A percentile compares a stretch with the other conserved stretches of the same genome.
phyloP scores from a whole-genome alignment of 2,888 invertebrate genomes.

The Tachina grossa region DNA sequence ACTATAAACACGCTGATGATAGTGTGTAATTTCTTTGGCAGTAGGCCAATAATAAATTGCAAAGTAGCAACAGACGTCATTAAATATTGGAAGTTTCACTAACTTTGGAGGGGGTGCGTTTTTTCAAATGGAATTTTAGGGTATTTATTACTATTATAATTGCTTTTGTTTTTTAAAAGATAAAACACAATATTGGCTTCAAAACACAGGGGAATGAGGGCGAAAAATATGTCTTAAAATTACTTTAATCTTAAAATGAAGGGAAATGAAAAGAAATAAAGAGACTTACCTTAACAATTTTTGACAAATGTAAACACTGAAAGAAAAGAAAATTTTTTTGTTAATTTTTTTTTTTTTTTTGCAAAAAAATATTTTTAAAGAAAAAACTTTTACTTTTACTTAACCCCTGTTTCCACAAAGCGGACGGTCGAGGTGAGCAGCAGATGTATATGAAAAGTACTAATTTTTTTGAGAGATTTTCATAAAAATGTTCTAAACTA shows the following conservation, averaged over 20 bases:
- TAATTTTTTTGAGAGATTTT: no score
- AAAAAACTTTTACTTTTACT: no score
- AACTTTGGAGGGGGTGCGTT: not conserved
- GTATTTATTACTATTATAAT: not conserved
- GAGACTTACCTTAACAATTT: not conserved
- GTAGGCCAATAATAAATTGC: slow-evolving; percentile 24
- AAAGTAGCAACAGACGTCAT: not conserved
- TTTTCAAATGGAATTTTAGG: not conserved
- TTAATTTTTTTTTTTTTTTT: no score
- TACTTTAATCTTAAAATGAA: no score
- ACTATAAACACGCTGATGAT: not conserved
- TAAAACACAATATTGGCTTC: not conserved
- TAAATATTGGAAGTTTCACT: not conserved
- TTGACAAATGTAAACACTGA: not conserved
- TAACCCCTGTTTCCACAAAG: no score
- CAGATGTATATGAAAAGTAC: no score
- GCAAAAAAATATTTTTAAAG: no score
- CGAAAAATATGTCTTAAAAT: no score
- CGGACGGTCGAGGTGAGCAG: no score
- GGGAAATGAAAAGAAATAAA: not conserved
- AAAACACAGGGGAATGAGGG: no score
- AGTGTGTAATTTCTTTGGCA: slow-evolving; percentile 28
- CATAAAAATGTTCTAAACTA: no score
- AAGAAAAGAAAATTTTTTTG: no score
- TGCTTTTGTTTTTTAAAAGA: not conserved